Evolutionary conservation across 1,140 invertebrate species (phyloP).

Genomic region (Liolophura sinensis): DNA sequence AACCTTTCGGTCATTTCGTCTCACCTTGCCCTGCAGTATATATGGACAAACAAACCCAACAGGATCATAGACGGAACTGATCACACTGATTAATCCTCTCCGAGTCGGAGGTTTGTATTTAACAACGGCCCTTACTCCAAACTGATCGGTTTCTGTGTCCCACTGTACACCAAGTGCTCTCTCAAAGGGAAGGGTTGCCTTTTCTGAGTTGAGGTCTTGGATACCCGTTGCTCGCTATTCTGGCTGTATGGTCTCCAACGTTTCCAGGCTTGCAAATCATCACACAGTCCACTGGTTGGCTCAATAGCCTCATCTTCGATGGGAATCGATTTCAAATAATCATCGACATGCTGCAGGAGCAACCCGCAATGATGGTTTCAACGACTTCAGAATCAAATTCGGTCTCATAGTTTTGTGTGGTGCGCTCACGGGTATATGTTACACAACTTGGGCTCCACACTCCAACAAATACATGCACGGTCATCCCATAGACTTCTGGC

Average conservation of each 20-base stretch:
- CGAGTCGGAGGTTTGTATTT: conserved; percentile 21
- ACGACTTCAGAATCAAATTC: conserved; percentile 7
- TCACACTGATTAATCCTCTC: conserved; percentile 24
- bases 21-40: conserved; percentile 29
- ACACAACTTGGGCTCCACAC: conserved; percentile 26
- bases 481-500: conserved; percentile 23
- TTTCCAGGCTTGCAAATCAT: too few relatives aligned
- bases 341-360: conserved; percentile 35
- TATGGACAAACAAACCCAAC: conserved; percentile 27
- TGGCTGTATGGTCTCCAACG: conserved; percentile 19
- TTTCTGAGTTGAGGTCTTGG: conserved; percentile 18
- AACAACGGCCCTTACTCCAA: conserved; percentile 21
- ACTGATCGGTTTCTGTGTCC: conserved; percentile 28
- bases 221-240: conserved; percentile 15
- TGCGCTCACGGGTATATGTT: conserved; percentile 17
- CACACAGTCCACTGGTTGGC: background rate
- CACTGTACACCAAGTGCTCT: conserved; percentile 30
- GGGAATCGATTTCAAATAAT: conserved; percentile 15
- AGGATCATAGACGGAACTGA: conserved; percentile 33
- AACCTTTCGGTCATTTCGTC: conserved; percentile 18
- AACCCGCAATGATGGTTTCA: conserved; percentile 9
- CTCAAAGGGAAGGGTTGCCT: conserved; percentile 30
- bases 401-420: conserved; percentile 9
- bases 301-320: conserved; percentile 14
- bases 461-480: conserved; percentile 26